A percentile compares a stretch with the other conserved stretches of the same genome.
Conservation (phyloP, 2,888 invertebrate species). For the Aromia moschata region DNA sequence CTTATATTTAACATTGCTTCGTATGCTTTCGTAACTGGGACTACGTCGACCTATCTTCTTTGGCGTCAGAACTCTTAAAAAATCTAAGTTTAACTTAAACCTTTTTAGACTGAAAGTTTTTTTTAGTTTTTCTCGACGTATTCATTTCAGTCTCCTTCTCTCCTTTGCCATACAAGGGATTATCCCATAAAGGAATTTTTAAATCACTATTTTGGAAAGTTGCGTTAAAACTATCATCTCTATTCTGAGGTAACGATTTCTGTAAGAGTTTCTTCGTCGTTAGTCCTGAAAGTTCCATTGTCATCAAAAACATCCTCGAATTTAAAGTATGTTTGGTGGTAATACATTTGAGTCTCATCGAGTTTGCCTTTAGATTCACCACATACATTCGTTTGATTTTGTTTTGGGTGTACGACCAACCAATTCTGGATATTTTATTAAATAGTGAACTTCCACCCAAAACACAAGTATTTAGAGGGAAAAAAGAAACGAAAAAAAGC, state of each 20-base stretch:
- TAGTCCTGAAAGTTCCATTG: slow-evolving; percentile 1
- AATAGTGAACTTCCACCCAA: slow-evolving; percentile 14
- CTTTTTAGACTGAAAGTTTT: slow-evolving; percentile 28
- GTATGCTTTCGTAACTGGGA: slow-evolving; percentile 8
- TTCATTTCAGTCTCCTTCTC: slow-evolving; percentile 1
- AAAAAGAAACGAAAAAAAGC: no score
- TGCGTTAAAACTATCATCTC: neutral
- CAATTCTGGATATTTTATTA: slow-evolving; percentile 20
- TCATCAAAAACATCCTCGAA: slow-evolving; percentile 17
- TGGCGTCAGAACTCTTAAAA: slow-evolving; percentile 24
- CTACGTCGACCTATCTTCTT: slow-evolving; percentile 9
- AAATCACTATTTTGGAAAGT: slow-evolving; percentile 2
- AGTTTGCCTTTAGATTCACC: neutral
- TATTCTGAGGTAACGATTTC: neutral
- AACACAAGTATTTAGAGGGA: neutral
- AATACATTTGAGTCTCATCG: neutral
- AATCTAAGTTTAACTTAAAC: slow-evolving; percentile 32
- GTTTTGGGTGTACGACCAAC: slow-evolving; percentile 23
- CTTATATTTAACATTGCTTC: slow-evolving; percentile 32
- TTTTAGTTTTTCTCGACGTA: slow-evolving; percentile 19
- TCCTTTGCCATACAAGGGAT: neutral
- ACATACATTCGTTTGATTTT: neutral
- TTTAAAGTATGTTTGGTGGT: slow-evolving; percentile 12
- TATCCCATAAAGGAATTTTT: neutral
- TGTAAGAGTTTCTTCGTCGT: neutral